Evolutionary conservation across 2,888 invertebrate genomes (phyloP).

Genomic region (Crioceris asparagi): DNA sequence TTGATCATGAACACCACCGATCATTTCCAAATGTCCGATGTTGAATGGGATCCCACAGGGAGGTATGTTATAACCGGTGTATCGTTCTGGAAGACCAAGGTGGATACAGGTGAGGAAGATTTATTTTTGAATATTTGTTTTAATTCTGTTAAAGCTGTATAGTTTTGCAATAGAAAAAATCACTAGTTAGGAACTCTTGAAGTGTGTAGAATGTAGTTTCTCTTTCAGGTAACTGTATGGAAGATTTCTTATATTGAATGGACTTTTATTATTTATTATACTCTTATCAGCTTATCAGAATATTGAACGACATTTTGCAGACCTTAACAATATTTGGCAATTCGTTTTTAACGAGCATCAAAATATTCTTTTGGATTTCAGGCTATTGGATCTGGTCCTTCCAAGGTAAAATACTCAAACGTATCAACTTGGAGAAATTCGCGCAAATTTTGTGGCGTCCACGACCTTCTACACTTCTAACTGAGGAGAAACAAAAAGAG

Average conservation of each 20-base stretch:
- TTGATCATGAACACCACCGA: slow-evolving; percentile 90
- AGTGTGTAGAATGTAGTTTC: too few species aligned
- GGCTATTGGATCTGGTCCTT: slow-evolving; percentile 98
- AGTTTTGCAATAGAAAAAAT: too few species aligned
- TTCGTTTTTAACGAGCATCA: too few species aligned
- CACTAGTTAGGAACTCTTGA: too few species aligned
- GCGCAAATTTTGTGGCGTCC: slow-evolving; percentile 90
- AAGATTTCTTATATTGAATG: too few species aligned
- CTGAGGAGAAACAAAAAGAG: slow-evolving; percentile 80
- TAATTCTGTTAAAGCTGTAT: too few species aligned
- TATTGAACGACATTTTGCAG: not conserved
- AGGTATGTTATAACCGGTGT: slow-evolving; percentile 93
- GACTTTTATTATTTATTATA: not conserved
- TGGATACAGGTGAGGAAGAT: slow-evolving; percentile 45
- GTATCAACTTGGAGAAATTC: slow-evolving; percentile 85
- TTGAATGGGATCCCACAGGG: slow-evolving; percentile 99
- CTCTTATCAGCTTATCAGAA: not conserved
- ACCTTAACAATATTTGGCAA: too few species aligned
- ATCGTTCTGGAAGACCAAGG: slow-evolving; percentile 92
- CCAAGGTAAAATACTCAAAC: slow-evolving; percentile 67
- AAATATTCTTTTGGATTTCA: too few species aligned
- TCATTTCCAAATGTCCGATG: slow-evolving; percentile 86
- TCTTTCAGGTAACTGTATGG: too few species aligned
- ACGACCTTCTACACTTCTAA: slow-evolving; percentile 74
- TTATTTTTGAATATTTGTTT: slow-evolving; percentile 1